Percentiles rank a stretch among this genome's conserved stretches.
Evolutionary conservation across 1,140 invertebrate genomes (phyloP).

Genomic region (Elymnias hypermnestra): DNA sequence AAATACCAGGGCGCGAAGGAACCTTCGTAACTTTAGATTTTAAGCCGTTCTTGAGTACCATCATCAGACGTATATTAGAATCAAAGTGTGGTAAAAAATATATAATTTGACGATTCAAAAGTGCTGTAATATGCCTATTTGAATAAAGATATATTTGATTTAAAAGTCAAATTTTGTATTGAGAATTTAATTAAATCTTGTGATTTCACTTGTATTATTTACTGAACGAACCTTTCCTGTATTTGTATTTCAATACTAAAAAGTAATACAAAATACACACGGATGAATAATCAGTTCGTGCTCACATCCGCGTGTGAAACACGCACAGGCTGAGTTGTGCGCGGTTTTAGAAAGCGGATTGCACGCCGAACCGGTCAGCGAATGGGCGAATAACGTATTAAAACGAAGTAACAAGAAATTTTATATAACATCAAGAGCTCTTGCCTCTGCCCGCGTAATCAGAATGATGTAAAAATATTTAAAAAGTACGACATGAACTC

Average conservation of each 20-base stretch:
- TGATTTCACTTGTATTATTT: background rate
- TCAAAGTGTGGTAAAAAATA: too few relatives aligned
- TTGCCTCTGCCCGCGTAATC: background rate
- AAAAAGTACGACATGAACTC: background rate
- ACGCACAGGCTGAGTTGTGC: slow-evolving; percentile 46
- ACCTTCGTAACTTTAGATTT: too few relatives aligned
- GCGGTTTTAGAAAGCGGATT: slow-evolving; percentile 67
- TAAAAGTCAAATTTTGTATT: too few relatives aligned
- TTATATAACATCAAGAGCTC: slow-evolving; percentile 19
- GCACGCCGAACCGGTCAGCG: slow-evolving; percentile 46
- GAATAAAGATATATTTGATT: too few relatives aligned
- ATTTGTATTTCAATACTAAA: slow-evolving; percentile 13
- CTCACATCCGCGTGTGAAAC: slow-evolving; percentile 59
- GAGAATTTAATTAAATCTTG: too few relatives aligned
- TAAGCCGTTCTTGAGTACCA: too few relatives aligned
- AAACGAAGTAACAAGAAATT: slow-evolving; percentile 32
- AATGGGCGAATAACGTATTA: slow-evolving; percentile 43
- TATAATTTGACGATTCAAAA: too few relatives aligned
- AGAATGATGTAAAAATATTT: background rate
- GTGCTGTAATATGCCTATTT: too few relatives aligned
- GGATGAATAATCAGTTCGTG: slow-evolving; percentile 37
- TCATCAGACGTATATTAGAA: too few relatives aligned
- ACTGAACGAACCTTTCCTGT: too few relatives aligned
- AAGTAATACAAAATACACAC: slow-evolving; percentile 25
- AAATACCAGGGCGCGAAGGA: too few relatives aligned